Evolutionary conservation across 2,797 vertebrate genomes (phyloP), one percentile per base, ranked within the genome.

Genomic region (Sciurus vulgaris): DNA sequence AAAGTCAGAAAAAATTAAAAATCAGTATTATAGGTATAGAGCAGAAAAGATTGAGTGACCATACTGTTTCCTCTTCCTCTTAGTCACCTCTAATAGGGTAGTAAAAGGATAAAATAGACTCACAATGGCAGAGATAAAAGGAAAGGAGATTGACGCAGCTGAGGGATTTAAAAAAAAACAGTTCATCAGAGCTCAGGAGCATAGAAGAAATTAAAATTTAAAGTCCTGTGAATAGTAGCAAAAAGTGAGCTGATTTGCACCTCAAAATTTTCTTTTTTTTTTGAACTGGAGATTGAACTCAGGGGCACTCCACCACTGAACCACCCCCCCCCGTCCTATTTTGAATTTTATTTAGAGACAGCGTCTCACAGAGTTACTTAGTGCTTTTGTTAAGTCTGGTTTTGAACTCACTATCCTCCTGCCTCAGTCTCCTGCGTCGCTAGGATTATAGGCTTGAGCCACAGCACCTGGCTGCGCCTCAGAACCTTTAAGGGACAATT

Each of bases 1-100:
- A 86, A 67, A 88, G 33, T 26, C 11, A 69, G 26, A 88, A 91
- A 92, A 56, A 74, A 38, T 89, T 38, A 69, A 88, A 95, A 91
- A 85, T 93, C 9, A 92, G 54, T 95, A 87, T 76, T 83, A 81
- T 5, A 76, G 41, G n/a, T 63, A 54, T 24, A 84, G 28, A 38
- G 86, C 33, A 78, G 51, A 85, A 63, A 90, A 26, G 3, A n/a
- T n/a, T 74, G 24, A 65, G 7, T 92, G 28, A 63, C 14, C 30
- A 54, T 61, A 54, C 9, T 85, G 44, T 89, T 51, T 89, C 24
- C 38, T 83, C 5, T 56, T 12, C 11, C 8, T 82, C 41, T 47
- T 35, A 13, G 3, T 54, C 9, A 56, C 28, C 65, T 76, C 77
- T 79, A 86, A 88, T 61, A 76, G 20, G 7, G 83, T n/a, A 84